Conservation (phyloP, 2,888 invertebrate species). For the Chesias legatella region DNA sequence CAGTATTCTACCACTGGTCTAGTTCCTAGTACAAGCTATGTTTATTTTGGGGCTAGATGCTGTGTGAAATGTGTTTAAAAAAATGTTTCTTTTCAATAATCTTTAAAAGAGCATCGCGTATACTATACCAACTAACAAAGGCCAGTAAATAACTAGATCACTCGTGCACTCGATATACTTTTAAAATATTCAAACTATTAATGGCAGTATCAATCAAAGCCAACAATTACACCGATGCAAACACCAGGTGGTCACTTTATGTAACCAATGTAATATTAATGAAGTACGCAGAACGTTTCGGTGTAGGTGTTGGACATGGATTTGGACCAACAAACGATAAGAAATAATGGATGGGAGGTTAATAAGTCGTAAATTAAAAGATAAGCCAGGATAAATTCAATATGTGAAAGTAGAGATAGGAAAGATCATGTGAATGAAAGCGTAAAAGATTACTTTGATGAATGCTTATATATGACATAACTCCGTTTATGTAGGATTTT, state of each 20-base stretch:
- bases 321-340: slow-evolving; percentile 15
- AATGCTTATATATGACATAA: neutral
- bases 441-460: neutral
- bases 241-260: slow-evolving; percentile 60
- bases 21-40: too few relatives aligned
- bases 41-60: too few relatives aligned
- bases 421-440: slow-evolving; percentile 1
- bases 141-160: too few relatives aligned
- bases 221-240: slow-evolving; percentile 54
- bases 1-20: too few relatives aligned
- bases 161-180: slow-evolving; percentile 9
- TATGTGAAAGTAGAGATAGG: slow-evolving; percentile 6
- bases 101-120: too few relatives aligned
- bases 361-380: neutral
- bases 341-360: slow-evolving; percentile 9
- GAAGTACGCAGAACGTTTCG: slow-evolving; percentile 11
- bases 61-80: too few relatives aligned
- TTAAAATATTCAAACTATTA: slow-evolving; percentile 41
- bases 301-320: slow-evolving; percentile 17
- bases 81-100: too few relatives aligned
- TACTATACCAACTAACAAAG: too few relatives aligned
- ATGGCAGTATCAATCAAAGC: slow-evolving; percentile 54
- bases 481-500: too few relatives aligned
- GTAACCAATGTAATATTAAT: slow-evolving; percentile 53
- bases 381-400: neutral